Conservation (phyloP, 2,113 vertebrate genomes). For the Pseudorasbora parva region DNA sequence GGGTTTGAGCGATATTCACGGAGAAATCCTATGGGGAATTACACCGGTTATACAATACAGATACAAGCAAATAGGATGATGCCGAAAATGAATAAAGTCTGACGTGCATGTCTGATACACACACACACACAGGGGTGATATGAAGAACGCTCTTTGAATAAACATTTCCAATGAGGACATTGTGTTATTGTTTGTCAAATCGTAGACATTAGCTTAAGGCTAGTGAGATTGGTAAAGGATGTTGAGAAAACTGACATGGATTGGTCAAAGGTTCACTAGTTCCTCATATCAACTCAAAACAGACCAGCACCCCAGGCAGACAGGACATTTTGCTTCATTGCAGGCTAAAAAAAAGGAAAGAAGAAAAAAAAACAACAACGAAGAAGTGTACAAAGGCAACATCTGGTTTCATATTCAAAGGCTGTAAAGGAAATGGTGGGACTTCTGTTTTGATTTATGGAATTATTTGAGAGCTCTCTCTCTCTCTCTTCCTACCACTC, state of each 20-base stretch:
- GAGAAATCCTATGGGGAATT: conserved; percentile 17
- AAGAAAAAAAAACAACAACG: conserved; percentile 86
- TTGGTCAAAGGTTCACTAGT: conserved; percentile 73
- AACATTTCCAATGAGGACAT: conserved; percentile 36
- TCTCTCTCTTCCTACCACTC: conserved; percentile 18
- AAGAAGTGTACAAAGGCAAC: conserved; percentile 80
- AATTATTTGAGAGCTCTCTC: conserved; percentile 79
- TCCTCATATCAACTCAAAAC: conserved; percentile 83
- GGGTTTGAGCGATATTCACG: conserved; percentile 22
- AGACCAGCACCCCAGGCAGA: conserved; percentile 81
- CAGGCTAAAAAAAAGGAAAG: conserved; percentile 71
- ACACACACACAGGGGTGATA: conserved; percentile 14
- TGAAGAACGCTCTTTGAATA: conserved; percentile 35
- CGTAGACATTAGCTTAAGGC: conserved; percentile 42
- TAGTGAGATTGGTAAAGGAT: conserved; percentile 44
- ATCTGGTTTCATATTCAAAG: conserved; percentile 90
- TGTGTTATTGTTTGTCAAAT: conserved; percentile 45
- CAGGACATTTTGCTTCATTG: conserved; percentile 85
- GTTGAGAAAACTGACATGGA: conserved; percentile 40
- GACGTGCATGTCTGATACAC: conserved; percentile 1
- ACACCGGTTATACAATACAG: neutral
- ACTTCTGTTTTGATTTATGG: conserved; percentile 89
- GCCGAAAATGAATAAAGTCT: conserved; percentile 14
- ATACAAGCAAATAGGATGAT: conserved; percentile 16
- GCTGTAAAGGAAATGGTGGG: conserved; percentile 86